Evolutionary conservation across 1,140 invertebrate species (phyloP).

Genomic region (Drosophila tani): DNA sequence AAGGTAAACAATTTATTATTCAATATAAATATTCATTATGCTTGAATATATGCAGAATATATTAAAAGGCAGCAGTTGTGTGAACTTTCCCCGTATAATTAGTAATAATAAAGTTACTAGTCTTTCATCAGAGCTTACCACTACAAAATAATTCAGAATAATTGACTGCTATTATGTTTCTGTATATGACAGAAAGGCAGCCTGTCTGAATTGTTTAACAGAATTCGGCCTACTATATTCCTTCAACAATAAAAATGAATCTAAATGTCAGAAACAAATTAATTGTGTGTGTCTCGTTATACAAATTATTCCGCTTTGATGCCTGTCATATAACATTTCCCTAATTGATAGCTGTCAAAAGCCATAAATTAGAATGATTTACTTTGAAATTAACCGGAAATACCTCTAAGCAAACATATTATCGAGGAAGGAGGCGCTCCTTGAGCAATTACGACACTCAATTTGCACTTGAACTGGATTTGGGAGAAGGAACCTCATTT

Average conservation of each 20-base stretch:
- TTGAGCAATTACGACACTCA: slow-evolving; percentile 29
- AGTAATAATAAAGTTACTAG: not conserved
- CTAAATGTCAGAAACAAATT: not conserved
- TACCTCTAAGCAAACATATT: slow-evolving; percentile 19
- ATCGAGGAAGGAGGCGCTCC: not conserved
- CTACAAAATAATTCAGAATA: not conserved
- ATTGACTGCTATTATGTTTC: not conserved
- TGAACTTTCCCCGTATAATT: not conserved
- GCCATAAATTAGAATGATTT: slow-evolving; percentile 1
- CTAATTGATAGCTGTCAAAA: slow-evolving; percentile 12
- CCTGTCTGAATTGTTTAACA: not conserved
- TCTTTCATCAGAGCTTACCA: not conserved
- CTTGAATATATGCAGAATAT: not conserved
- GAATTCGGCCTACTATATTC: not conserved
- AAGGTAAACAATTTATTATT: too few relatives aligned
- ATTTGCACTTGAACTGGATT: slow-evolving; percentile 23
- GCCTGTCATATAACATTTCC: slow-evolving; percentile 2
- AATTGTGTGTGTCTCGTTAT: not conserved
- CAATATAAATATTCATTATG: not conserved
- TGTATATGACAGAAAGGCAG: too few relatives aligned
- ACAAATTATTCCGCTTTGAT: not conserved
- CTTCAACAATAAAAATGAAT: not conserved
- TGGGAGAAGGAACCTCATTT: not conserved
- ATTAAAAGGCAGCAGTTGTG: not conserved
- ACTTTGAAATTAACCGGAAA: slow-evolving; percentile 4